Evolutionary conservation across 2,797 vertebrate species (phyloP), one percentile per base, ranked within the genome.

Genomic region (Parotocinclus haroldoi): DNA sequence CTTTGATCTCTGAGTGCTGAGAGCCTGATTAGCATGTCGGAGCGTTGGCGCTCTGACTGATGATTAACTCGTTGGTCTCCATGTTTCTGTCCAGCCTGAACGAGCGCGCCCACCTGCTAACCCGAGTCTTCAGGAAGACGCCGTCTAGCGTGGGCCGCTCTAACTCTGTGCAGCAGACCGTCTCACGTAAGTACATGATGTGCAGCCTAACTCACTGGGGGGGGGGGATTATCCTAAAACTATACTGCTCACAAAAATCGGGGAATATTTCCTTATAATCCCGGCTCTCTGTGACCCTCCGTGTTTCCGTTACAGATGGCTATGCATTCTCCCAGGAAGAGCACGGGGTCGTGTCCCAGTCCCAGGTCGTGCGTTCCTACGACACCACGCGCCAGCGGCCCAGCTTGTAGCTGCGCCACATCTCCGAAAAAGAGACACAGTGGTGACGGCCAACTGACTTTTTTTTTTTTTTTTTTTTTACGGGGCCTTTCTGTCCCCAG

Each of bases 271-370:
- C n/a, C n/a, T n/a, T n/a, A n/a, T n/a, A n/a, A n/a, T n/a, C n/a
- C n/a, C n/a, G 27, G 5, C 27, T 2, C 27, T 27, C 27, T 27
- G 27, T 27, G 5, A 27, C 27, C 27, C 48, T 42, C 19, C 50
- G 10, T 16, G 48, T 7, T 37, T 18, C 45, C 14, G n/a, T 53
- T 17, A 14, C 12, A 98, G 97, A 99, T 79, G 96, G 97, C 44
- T 99, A 96, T 27, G 97, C 97, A 6, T 99, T 99, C 90, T 99
- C 97, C 78, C 96, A 99, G 87, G 96, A 99, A 86, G 96, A 99
- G 81, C 93, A 99, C 0, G 96, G 97, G 6, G 96, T 94, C 74
- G 95, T 99, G 75, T 95, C 95, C 73, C 97, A 99, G 82, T 96
- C 95, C 1, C 89, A 98, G 89, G 91, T 99, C 4, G 94, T 98